phyloP scores from a whole-genome alignment of 1,140 invertebrate genomes.

The Lanistes nyassanus region DNA sequence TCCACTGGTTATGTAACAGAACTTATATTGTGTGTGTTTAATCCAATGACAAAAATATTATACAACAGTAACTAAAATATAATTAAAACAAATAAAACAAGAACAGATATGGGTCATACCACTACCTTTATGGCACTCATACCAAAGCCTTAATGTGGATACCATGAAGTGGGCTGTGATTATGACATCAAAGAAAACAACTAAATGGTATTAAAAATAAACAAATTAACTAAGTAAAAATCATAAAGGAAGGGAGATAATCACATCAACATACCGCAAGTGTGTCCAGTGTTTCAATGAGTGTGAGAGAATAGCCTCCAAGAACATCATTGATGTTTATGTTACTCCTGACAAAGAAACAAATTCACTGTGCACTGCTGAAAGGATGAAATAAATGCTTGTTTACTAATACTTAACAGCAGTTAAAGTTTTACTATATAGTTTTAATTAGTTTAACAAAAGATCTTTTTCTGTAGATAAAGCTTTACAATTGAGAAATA shows the following conservation, averaged over 20 bases:
- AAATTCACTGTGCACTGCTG: not conserved
- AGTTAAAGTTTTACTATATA: no score
- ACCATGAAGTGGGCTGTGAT: no score
- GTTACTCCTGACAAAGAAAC: constrained; percentile 70
- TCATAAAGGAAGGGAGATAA: not conserved
- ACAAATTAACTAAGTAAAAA: not conserved
- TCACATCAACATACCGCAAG: constrained; percentile 67
- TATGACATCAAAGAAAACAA: no score
- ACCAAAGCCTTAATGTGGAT: not conserved
- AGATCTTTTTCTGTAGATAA: no score
- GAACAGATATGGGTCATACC: not conserved
- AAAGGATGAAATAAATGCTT: not conserved
- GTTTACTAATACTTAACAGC: constrained; percentile 2
- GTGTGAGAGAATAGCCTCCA: constrained; percentile 74
- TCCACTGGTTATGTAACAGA: no score
- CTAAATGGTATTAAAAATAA: no score
- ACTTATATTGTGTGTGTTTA: no score
- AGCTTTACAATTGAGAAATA: no score
- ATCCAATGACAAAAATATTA: no score
- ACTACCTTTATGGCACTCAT: not conserved
- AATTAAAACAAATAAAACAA: no score
- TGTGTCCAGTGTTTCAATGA: constrained; percentile 72
- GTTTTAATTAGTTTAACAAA: no score
- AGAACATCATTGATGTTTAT: constrained; percentile 81
- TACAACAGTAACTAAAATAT: no score